phyloP scores from a whole-genome alignment of 1,140 invertebrate species.

The Polypedilum vanderplanki region DNA sequence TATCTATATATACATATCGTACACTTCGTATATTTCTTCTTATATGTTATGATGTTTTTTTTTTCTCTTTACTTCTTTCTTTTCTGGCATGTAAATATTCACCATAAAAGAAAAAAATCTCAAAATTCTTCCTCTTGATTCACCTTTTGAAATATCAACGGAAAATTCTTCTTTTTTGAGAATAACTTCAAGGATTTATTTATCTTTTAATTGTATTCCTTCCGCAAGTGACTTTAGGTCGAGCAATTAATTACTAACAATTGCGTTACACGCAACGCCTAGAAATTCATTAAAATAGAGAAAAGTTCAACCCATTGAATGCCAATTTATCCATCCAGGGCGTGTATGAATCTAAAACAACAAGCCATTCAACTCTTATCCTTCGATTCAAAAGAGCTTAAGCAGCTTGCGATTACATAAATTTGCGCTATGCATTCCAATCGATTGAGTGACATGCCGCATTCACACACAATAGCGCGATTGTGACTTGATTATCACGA shows the following conservation, averaged over 20 bases:
- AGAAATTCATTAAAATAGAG: not conserved
- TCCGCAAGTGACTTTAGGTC: no score
- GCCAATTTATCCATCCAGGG: not conserved
- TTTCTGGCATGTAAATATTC: no score
- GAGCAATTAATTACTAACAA: no score
- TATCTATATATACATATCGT: not conserved
- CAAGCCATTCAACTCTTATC: not conserved
- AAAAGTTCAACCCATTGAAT: not conserved
- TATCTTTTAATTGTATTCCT: no score
- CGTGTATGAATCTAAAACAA: not conserved
- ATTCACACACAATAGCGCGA: not conserved
- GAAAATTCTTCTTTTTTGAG: not conserved
- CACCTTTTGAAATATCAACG: no score
- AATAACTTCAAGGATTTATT: not conserved
- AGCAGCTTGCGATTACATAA: no score
- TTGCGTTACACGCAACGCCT: not conserved
- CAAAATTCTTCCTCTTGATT: no score
- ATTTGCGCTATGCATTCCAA: not conserved
- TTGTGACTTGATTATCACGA: no score
- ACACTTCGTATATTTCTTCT: not conserved
- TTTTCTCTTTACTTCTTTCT: no score
- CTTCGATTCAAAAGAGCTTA: not conserved
- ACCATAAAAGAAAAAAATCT: no score
- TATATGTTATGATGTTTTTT: not conserved
- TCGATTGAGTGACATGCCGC: not conserved